Percentiles rank a stretch among this genome's conserved stretches.
phyloP scores from a whole-genome alignment of 2,888 invertebrate species.

The Zaprionus lineosus region DNA sequence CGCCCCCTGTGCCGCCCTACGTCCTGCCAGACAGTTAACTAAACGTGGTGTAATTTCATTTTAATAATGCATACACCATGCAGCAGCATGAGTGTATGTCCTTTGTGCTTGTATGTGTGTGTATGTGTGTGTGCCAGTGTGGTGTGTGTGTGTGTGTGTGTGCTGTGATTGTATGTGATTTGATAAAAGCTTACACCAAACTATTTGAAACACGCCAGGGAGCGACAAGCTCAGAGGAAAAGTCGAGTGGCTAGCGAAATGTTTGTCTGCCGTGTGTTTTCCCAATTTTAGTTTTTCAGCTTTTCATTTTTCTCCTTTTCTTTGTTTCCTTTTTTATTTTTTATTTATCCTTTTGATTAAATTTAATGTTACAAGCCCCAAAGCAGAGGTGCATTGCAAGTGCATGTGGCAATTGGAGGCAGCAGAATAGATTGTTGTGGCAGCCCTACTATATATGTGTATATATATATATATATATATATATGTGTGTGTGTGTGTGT shows the following conservation, averaged over 20 bases:
- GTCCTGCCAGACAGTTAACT: conserved; percentile 48
- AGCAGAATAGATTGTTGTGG: not conserved
- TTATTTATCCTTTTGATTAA: not conserved
- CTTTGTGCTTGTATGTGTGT: conserved; percentile 4
- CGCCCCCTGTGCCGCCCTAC: not conserved
- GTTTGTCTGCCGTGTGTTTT: conserved; percentile 18
- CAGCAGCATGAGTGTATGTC: not conserved
- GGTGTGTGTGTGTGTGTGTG: conserved; percentile 5
- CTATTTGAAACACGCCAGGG: conserved; percentile 2
- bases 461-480: not conserved
- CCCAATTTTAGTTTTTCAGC: not conserved
- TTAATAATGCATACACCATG: conserved; percentile 62
- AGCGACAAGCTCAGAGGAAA: conserved; percentile 21
- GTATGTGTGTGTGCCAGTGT: not conserved
- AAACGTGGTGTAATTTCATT: conserved; percentile 71
- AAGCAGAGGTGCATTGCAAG: not conserved
- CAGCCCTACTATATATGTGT: not conserved
- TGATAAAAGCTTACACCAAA: conserved; percentile 9
- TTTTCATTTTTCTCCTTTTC: not conserved
- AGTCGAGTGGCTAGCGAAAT: conserved; percentile 14
- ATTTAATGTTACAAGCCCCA: not conserved
- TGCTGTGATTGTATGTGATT: not conserved
- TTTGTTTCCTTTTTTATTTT: not conserved
- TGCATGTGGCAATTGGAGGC: not conserved
- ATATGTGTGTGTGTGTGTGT: not conserved